These are phyloP conservation scores for Tubulanus polymorphus DNA, from an alignment of 2,888 invertebrate species.

Conservation along the genomic window DNA sequence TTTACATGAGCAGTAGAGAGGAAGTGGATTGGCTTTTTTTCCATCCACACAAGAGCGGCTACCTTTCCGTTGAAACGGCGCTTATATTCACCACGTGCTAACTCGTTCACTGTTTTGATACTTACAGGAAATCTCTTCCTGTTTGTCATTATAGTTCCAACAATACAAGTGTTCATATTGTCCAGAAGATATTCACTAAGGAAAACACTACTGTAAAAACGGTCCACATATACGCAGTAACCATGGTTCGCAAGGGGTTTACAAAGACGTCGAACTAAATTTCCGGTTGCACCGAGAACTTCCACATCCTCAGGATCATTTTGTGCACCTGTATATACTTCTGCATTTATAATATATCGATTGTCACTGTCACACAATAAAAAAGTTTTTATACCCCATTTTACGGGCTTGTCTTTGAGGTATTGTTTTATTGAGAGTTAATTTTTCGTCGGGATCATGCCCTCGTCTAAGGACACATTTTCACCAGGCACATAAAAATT, in stretches of 20 bases:
- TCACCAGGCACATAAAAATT: too few relatives aligned
- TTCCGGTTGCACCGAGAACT: constrained; percentile 5
- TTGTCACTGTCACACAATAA: constrained; percentile 10
- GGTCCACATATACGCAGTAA: constrained; percentile 13
- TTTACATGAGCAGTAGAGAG: constrained; percentile 11
- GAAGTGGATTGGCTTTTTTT: constrained; percentile 16
- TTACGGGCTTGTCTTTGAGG: too few relatives aligned
- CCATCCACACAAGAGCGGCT: constrained; percentile 15
- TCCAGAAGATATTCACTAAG: constrained; percentile 13
- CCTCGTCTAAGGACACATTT: constrained; percentile 16
- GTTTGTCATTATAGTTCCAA: too few relatives aligned
- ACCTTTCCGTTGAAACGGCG: constrained; percentile 6
- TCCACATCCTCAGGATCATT: too few relatives aligned
- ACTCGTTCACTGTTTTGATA: constrained; percentile 5
- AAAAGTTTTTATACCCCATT: too few relatives aligned
- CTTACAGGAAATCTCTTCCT: too few relatives aligned
- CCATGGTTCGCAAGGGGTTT: neutral
- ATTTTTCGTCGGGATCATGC: constrained; percentile 19
- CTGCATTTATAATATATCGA: constrained; percentile 6
- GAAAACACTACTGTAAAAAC: constrained; percentile 13
- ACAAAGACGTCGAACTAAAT: constrained; percentile 9
- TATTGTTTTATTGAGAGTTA: constrained; percentile 6
- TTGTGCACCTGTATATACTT: too few relatives aligned
- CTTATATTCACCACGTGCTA: constrained; percentile 1
- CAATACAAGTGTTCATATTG: too few relatives aligned